A percentile compares a stretch with the other conserved stretches of the same genome.
phyloP scores from a whole-genome alignment of 2,113 vertebrate genomes.

The Tiliqua scincoides region DNA sequence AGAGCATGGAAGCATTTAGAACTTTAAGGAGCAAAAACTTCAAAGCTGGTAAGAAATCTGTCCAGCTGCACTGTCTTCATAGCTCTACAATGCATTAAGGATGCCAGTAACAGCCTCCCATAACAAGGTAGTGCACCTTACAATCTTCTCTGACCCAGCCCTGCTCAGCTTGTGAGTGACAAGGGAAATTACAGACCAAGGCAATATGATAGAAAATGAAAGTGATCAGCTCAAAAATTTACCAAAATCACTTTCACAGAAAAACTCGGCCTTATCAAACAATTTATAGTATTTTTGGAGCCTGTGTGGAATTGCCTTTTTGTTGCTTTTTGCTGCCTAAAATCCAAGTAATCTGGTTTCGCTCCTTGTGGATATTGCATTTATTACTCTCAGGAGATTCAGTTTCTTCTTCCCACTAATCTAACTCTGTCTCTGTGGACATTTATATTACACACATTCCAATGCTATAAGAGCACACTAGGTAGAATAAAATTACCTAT shows the following conservation, averaged over 20 bases:
- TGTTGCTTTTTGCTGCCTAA: neutral
- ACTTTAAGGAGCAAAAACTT: neutral
- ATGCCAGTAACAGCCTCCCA: neutral
- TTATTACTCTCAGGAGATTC: conserved; percentile 1
- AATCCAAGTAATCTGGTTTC: conserved; percentile 7
- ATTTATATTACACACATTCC: neutral
- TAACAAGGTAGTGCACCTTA: neutral
- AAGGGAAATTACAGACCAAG: conserved; percentile 6
- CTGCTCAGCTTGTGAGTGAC: neutral
- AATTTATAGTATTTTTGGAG: conserved; percentile 25
- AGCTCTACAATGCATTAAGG: neutral
- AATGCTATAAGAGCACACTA: neutral
- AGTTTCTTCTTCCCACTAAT: neutral
- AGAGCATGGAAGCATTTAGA: neutral
- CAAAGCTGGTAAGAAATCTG: neutral
- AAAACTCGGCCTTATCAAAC: conserved; percentile 33
- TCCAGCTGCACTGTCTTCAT: neutral
- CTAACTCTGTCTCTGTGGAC: neutral
- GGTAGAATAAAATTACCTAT: conserved; percentile 12
- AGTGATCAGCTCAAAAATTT: conserved; percentile 8
- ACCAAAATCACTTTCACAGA: conserved; percentile 1
- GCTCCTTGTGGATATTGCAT: neutral
- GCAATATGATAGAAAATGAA: neutral
- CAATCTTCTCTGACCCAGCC: neutral
- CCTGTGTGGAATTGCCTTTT: neutral